Conservation (phyloP, 2,888 invertebrate species). For the Oscheius sp. region DNA sequence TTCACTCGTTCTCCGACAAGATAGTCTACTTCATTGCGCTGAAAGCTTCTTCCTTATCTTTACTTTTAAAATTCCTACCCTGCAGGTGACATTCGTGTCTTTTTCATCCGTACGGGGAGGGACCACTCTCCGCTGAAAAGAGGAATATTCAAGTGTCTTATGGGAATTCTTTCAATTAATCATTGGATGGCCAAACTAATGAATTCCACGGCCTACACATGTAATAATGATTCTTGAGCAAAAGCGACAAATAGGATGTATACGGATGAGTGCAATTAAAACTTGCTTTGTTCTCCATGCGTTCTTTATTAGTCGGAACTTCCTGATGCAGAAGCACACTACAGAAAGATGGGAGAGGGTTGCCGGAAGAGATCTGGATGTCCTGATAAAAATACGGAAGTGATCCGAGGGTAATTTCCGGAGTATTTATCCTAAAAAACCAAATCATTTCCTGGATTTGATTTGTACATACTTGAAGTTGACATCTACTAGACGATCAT, state of each 20-base stretch:
- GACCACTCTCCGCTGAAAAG: background rate
- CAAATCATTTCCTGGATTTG: background rate
- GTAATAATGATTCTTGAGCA: background rate
- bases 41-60: too few species aligned
- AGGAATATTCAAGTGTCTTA: conserved; percentile 20
- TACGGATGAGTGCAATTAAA: background rate
- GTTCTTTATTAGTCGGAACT: conserved; percentile 6
- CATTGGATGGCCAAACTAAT: conserved; percentile 5
- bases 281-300: conserved; percentile 5
- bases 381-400: conserved; percentile 19
- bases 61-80: background rate
- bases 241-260: background rate
- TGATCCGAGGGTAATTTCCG: conserved; percentile 15
- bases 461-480: conserved; percentile 17
- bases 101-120: background rate
- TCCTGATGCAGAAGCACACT: conserved; percentile 24
- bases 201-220: conserved; percentile 15
- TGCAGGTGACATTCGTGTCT: background rate
- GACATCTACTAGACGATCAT: background rate
- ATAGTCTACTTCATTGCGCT: background rate
- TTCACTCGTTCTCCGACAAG: background rate
- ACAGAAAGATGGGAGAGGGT: conserved; percentile 40
- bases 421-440: background rate
- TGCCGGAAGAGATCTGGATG: conserved; percentile 38
- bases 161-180: conserved; percentile 18